These are phyloP conservation scores for Propsilocerus akamusi DNA, from an alignment of 1,140 invertebrate species.

Conservation along the genomic window DNA sequence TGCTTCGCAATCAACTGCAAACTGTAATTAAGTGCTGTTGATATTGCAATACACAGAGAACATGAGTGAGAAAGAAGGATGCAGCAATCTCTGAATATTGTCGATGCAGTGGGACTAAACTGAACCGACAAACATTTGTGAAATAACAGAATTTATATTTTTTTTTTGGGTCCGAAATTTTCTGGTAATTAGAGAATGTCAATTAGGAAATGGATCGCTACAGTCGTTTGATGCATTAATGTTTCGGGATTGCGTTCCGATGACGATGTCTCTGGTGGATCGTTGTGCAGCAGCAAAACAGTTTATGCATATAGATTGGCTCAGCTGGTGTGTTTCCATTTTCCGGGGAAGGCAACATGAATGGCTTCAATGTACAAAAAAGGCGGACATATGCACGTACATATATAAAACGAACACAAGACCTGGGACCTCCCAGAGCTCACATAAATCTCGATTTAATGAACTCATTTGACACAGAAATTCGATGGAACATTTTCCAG, in stretches of 20 bases:
- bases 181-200: constrained; percentile 1
- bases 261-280: background rate
- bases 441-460: constrained; percentile 1
- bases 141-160: background rate
- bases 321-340: background rate
- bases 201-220: constrained; percentile 2
- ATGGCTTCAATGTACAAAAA: background rate
- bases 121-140: too few species aligned
- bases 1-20: background rate
- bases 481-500: background rate
- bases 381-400: background rate
- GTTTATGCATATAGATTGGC: background rate
- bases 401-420: background rate
- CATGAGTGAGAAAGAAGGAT: too few species aligned
- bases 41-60: background rate
- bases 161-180: too few species aligned
- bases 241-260: background rate
- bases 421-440: background rate
- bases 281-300: background rate
- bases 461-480: constrained; percentile 1
- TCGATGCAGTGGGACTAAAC: too few species aligned
- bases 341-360: background rate
- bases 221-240: background rate
- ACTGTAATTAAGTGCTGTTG: constrained; percentile 3
- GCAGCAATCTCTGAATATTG: too few species aligned